Evolutionary conservation across 2,797 vertebrate genomes (phyloP).

Genomic region (Etheostoma nigrum): DNA sequence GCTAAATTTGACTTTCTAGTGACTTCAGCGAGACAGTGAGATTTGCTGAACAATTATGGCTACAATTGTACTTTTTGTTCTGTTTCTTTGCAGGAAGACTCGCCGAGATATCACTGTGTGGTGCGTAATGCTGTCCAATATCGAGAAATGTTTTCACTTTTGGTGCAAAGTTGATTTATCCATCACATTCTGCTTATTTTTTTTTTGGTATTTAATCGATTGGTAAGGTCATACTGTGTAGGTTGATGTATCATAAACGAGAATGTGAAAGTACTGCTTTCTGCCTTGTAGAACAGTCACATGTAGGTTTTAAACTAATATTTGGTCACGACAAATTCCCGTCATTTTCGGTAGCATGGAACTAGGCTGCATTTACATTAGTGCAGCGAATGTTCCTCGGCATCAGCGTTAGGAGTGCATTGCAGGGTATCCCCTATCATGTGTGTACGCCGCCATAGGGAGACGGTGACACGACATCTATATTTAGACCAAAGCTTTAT

Average conservation of each 20-base stretch:
- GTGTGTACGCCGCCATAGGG: constrained; percentile 49
- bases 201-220: constrained; percentile 1
- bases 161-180: constrained; percentile 41
- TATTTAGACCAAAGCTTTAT: constrained; percentile 79
- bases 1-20: constrained; percentile 32
- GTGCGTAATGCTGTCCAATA: constrained; percentile 86
- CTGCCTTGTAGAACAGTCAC: not conserved
- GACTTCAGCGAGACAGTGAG: constrained; percentile 53
- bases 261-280: constrained; percentile 1
- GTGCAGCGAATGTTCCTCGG: constrained; percentile 21
- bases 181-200: constrained; percentile 24
- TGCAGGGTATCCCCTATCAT: constrained; percentile 71
- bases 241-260: not conserved
- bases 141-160: constrained; percentile 47
- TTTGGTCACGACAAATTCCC: not conserved
- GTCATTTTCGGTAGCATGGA: not conserved
- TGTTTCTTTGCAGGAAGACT: constrained; percentile 92
- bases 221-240: not conserved
- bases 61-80: constrained; percentile 87
- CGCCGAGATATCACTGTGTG: constrained; percentile 92
- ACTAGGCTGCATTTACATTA: not conserved
- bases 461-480: constrained; percentile 74
- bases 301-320: not conserved
- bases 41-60: constrained; percentile 74
- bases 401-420: constrained; percentile 38